Base-by-base conservation (phyloP, 2,113 vertebrate species). In the Forbesichthys agassizii region DNA sequence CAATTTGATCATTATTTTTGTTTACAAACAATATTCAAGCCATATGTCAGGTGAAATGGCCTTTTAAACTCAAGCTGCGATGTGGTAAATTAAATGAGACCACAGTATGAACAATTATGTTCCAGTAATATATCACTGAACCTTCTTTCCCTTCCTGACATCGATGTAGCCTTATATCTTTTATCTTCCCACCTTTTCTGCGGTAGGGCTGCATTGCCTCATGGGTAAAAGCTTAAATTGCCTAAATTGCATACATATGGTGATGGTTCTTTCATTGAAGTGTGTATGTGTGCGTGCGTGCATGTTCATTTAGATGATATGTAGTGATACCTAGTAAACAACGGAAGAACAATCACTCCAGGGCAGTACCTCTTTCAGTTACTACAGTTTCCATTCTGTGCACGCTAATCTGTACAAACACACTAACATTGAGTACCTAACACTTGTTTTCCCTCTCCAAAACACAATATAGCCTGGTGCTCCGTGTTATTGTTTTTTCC, bases 211-310 rank as follows among this genome's bases (percentile, higher is more conserved):
- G 7, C 54, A 54, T 13, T 57, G 42, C 57, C 63, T 61, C 77
- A 62, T 71, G 71, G 79, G 69, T 70, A 73, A 66, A 67, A 78
- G 49, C 63, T 78, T 75, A 84, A 88, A 85, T 86, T 88, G 74
- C 52, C 33, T 79, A 77, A 91, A 91, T 91, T 88, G 82, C 81
- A 77, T 65, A 49, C 88, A 86, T 79, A 67, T 89, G 89, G 68
- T 79, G 74, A 64, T 73, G 61, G 68, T 66, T 75, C 72, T 74
- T 75, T 80, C 82, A 51, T 63, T 47, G 52, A 51, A 36, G 64
- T 66, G 73, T 74, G 56, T 70, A 18, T 75, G 55, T 74, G 47
- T 72, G 48, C 68, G 27, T 79, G 16, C 13, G 62, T 51, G 18
- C 70, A 68, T 68, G 72, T 58, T 20, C 53, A 53, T 69, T 81